Base-by-base conservation (phyloP, 1,140 invertebrate genomes). In the Platyscapa corneri region DNA sequence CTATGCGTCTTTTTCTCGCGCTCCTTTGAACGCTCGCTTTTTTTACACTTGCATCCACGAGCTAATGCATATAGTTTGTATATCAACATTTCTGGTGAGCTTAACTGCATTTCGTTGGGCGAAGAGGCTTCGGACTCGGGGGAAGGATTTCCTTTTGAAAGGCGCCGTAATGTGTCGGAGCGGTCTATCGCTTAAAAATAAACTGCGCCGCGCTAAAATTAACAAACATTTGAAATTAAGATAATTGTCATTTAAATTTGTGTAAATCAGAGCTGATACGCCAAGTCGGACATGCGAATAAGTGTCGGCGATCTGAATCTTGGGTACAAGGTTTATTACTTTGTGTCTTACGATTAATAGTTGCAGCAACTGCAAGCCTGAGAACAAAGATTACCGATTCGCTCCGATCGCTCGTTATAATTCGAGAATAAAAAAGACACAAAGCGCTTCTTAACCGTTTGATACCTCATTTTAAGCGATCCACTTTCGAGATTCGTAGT, bases 1-100 rank as follows among this genome's bases (percentile, higher is more conserved):
- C 30, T 53, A 84, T 39, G 34, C 30, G 32, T 72, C 67, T 84
- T 80, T 80, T 46, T 85, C 46, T 56, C 53, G 5, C 49, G 32
- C 34, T 75, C 70, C 34, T 46, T 53, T 18, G 12, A 8, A 5
- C 76, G 5, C 20, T 32, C 64, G 7, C 64, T 32, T 14, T 67
- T 32, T 32, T 53, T 74, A 0, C 34, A 6, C 39, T 74, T 37
- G 14, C 30, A 34, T 18, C 1, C 49, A 6, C 72, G 20, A 75
- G 42, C 32, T 32, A 34, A 32, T 70, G 67, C 7, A 39, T 39
- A 70, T 37, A 70, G 34, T 37, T 20, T 37, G 67, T 37, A 39
- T 20, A 70, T 39, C 30, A 70, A 70, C 32, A 7, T 70, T 70
- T 37, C 18, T 37, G 8, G 8, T 20, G 6, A 70, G 30, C 37